Evolutionary conservation across 2,888 invertebrate genomes (phyloP), one percentile per base, ranked within the genome.

Genomic region (Ophion ellenae): DNA sequence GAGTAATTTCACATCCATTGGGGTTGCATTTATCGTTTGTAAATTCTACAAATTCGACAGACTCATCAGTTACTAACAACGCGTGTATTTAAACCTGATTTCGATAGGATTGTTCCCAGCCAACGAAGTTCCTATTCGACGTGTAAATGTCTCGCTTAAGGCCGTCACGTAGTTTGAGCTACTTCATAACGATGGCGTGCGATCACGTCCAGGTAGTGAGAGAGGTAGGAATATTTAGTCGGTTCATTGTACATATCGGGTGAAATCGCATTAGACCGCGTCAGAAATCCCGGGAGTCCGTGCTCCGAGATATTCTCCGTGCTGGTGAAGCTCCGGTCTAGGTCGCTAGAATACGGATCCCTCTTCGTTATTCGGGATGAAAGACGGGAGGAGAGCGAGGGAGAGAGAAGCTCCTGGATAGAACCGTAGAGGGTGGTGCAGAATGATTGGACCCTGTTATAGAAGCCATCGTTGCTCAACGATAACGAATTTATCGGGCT

Each of bases 251-350:
- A 83, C 70, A 79, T 81, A 86, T 79, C 81, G 86, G 77, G 85
- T 87, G 80, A 85, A 87, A 87, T 87, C 86, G 83, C 83, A 86
- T 88, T 87, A 88, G 84, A 74, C 66, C 70, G 80, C 84, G 84
- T 86, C 83, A 76, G 83, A 81, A 85, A 84, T 87, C 86, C 87
- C 84, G 80, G 75, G 85, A 86, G 87, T 53, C 53, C 70, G 64
- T 63, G 67, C 47, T 24, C 66, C 24, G 28, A 28, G 59, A 73
- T 59, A 36, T 70, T 57, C 70, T 45, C 67, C 47, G 36, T 40
- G 83, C 47, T 40, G 78, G 36, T 45, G 53, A 57, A 83, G 53
- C 76, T 70, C 53, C 47, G 47, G 83, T 66, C 78, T 47, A 47
- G 73, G 78, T 57, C 45, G 36, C 73, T 6, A 36, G 77, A 82